Percentiles rank a stretch among this genome's conserved stretches.
phyloP scores from a whole-genome alignment of 2,797 vertebrate species.

The Oreortyx pictus region DNA sequence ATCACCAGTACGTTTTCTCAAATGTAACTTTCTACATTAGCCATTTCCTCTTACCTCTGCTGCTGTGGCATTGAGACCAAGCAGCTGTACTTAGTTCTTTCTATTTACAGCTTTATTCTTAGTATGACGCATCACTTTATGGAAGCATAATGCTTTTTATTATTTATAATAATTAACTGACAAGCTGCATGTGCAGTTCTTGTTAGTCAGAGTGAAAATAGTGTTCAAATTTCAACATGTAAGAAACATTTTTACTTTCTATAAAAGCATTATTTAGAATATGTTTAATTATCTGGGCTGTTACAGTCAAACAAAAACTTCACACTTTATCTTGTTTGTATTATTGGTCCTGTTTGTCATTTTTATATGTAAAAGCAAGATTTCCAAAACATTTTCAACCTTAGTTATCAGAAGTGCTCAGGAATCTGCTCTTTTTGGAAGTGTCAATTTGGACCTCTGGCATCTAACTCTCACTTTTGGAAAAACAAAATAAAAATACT shows the following conservation, averaged over 20 bases:
- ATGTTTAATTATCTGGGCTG: rapidly evolving
- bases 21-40: background rate
- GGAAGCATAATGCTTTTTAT: background rate
- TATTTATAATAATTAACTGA: background rate
- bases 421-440: background rate
- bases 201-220: background rate
- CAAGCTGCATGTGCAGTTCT: background rate
- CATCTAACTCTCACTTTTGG: background rate
- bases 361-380: rapidly evolving
- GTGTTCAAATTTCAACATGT: background rate
- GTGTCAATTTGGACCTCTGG: background rate
- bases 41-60: background rate
- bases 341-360: background rate
- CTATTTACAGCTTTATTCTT: background rate
- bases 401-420: background rate
- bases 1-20: background rate
- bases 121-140: background rate
- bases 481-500: background rate
- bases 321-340: background rate
- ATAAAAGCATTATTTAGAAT: background rate
- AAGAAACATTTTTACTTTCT: background rate
- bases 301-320: rapidly evolving
- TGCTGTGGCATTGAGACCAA: background rate
- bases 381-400: background rate
- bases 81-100: background rate